phyloP scores from a whole-genome alignment of 2,888 invertebrate genomes.

The Seira musarum region DNA sequence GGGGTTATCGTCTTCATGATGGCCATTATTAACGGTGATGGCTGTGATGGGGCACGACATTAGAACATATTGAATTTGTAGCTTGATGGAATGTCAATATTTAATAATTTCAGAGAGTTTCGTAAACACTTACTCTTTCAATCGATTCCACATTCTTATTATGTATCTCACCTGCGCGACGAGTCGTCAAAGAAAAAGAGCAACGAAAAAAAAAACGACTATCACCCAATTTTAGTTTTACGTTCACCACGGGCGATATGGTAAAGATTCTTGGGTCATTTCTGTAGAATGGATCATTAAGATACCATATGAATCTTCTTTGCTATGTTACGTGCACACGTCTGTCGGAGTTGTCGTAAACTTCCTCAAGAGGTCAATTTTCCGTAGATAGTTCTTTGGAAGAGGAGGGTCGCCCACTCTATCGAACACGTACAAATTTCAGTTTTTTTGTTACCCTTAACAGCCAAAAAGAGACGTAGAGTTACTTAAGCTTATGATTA shows the following conservation, averaged over 20 bases:
- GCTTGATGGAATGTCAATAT: background rate
- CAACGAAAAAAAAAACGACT: no score
- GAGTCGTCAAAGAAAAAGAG: no score
- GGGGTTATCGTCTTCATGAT: background rate
- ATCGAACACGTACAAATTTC: background rate
- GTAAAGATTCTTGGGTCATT: no score
- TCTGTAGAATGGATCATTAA: background rate
- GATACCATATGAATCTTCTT: conserved; percentile 7
- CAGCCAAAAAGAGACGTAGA: background rate
- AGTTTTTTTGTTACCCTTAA: background rate
- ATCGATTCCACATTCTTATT: no score
- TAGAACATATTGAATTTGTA: no score
- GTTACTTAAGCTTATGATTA: conserved; percentile 13
- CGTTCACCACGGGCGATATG: no score
- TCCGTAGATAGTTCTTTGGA: background rate
- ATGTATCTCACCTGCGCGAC: no score
- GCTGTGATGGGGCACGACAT: no score
- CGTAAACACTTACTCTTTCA: background rate
- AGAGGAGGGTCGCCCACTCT: background rate
- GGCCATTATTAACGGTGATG: background rate
- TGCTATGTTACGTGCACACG: background rate
- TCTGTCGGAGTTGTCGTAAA: conserved; percentile 6
- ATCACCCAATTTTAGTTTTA: no score
- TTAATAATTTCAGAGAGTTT: background rate
- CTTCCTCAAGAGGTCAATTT: conserved; percentile 18